These are phyloP conservation scores for Lipophrys pholis DNA, from an alignment of 2,113 vertebrate species.

Conservation along the genomic window DNA sequence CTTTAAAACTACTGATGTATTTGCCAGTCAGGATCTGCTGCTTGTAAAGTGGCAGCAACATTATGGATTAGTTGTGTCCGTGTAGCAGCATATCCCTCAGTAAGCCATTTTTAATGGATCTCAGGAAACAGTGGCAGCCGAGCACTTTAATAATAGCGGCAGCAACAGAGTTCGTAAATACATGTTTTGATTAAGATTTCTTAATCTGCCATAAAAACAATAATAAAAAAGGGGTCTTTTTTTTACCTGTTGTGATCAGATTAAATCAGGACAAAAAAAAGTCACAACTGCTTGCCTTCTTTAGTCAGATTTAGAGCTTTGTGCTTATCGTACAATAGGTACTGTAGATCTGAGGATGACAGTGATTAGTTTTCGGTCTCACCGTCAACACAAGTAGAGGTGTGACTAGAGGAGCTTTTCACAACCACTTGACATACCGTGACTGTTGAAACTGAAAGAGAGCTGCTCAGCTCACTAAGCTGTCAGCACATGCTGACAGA, in stretches of 20 bases:
- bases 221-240: too few relatives aligned
- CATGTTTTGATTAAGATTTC: background rate
- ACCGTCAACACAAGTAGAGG: too few relatives aligned
- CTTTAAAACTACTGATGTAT: constrained; percentile 12
- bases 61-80: constrained; percentile 31
- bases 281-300: too few relatives aligned
- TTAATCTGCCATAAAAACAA: background rate
- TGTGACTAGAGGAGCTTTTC: too few relatives aligned
- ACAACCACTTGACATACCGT: too few relatives aligned
- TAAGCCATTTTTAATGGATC: constrained; percentile 42
- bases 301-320: too few relatives aligned
- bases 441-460: background rate
- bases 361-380: too few relatives aligned
- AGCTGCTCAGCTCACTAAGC: background rate
- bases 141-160: constrained; percentile 13
- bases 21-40: background rate
- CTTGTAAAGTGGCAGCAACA: constrained; percentile 5
- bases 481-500: background rate
- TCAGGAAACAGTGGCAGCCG: constrained; percentile 13
- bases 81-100: constrained; percentile 1
- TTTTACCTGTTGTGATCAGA: too few relatives aligned
- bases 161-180: background rate
- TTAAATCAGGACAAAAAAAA: too few relatives aligned
- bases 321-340: too few relatives aligned
- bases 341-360: too few relatives aligned